Evolutionary conservation across 1,140 invertebrate genomes (phyloP).

Genomic region (Orius laevigatus): DNA sequence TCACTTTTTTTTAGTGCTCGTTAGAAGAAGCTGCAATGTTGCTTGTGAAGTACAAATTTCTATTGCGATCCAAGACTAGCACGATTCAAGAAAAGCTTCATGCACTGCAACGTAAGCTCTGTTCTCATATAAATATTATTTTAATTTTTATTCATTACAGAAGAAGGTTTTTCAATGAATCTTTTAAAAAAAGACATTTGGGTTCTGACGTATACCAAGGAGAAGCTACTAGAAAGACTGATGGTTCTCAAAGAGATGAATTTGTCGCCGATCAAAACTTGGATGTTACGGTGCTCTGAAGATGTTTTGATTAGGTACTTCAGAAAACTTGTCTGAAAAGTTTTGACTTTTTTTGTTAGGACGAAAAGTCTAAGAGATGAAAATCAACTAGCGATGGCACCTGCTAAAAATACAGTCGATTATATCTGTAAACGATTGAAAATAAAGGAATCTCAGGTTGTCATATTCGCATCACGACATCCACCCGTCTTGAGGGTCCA

Average conservation of each 20-base stretch:
- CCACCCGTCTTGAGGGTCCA: constrained; percentile 18
- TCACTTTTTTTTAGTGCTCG: no score
- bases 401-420: constrained; percentile 6
- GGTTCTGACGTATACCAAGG: constrained; percentile 8
- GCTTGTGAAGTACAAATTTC: no score
- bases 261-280: constrained; percentile 20
- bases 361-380: constrained; percentile 12
- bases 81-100: no score
- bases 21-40: no score
- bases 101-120: no score
- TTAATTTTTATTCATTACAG: constrained; percentile 3
- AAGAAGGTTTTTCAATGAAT: background rate
- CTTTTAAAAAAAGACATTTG: constrained; percentile 11
- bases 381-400: constrained; percentile 16
- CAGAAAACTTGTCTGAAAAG: no score
- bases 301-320: constrained; percentile 14
- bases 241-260: constrained; percentile 7
- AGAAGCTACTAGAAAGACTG: constrained; percentile 6
- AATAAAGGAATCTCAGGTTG: constrained; percentile 11
- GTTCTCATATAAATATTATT: no score
- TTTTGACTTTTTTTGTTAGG: constrained; percentile 13
- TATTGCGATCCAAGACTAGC: no score
- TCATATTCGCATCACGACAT: constrained; percentile 15
- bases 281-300: constrained; percentile 21
- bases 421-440: constrained; percentile 17